phyloP scores from a whole-genome alignment of 2,113 vertebrate genomes.

The Odocoileus virginianus region DNA sequence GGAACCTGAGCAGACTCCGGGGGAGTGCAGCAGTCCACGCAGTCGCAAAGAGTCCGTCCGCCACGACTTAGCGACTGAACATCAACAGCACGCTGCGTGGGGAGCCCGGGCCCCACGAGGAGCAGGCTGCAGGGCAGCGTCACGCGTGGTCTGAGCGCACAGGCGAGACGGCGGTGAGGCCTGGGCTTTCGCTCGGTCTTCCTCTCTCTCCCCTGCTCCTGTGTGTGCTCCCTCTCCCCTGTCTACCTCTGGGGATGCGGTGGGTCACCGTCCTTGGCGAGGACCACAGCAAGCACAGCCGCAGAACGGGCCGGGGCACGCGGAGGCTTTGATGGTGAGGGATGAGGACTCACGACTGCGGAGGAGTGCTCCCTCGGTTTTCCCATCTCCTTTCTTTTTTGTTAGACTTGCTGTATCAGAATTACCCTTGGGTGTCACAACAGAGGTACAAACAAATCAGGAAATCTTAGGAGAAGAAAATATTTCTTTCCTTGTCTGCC shows the following conservation, averaged over 20 bases:
- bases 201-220: no score
- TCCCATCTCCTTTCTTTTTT: not conserved
- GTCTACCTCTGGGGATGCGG: not conserved
- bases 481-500: constrained; percentile 33
- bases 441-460: constrained; percentile 69
- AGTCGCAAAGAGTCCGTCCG: not conserved
- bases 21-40: not conserved
- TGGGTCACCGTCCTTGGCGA: not conserved
- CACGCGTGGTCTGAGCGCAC: not conserved
- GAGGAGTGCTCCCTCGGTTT: not conserved
- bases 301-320: not conserved
- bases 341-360: not conserved
- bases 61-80: not conserved
- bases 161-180: not conserved
- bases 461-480: constrained; percentile 63
- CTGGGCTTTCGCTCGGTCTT: not conserved
- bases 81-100: not conserved
- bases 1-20: not conserved
- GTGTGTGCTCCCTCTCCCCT: accelerated
- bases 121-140: constrained; percentile 30
- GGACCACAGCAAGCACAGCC: not conserved
- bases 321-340: not conserved
- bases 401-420: constrained; percentile 36
- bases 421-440: constrained; percentile 63
- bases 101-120: constrained; percentile 16